phyloP scores from a whole-genome alignment of 2,113 vertebrate genomes.

The Drymodes brunneopygia region DNA sequence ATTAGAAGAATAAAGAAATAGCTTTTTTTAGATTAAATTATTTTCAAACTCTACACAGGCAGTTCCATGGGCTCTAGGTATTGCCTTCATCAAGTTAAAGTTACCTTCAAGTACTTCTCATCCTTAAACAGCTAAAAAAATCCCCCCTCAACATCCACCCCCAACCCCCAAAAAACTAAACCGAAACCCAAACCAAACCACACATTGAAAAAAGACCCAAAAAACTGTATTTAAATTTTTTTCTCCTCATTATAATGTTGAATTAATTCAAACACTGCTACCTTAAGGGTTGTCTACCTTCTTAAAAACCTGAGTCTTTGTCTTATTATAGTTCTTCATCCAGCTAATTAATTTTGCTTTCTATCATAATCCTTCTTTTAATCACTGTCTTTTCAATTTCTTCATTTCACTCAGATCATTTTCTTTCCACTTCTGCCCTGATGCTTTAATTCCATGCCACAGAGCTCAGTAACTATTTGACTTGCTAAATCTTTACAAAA shows the following conservation, averaged over 20 bases:
- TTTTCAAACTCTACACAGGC: not conserved
- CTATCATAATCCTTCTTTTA: not conserved
- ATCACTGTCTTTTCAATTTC: not conserved
- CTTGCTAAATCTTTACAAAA: not conserved
- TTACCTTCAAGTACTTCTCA: not conserved
- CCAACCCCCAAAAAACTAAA: rapidly evolving
- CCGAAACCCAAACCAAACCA: not conserved
- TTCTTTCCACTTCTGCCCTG: not conserved
- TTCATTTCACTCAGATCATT: not conserved
- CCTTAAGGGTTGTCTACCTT: not conserved
- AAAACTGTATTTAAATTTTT: not conserved
- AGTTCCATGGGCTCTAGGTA: not conserved
- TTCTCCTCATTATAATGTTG: not conserved
- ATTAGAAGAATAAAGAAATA: not conserved
- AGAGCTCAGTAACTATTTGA: slow-evolving; percentile 6
- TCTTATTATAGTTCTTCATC: not conserved
- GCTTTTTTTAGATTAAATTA: not conserved
- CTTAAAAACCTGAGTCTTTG: not conserved
- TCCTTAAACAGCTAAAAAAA: not conserved
- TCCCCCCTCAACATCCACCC: rapidly evolving
- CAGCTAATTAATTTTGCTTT: not conserved
- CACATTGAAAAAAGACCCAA: not conserved
- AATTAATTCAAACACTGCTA: not conserved
- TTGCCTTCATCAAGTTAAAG: not conserved
- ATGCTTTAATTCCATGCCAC: not conserved